Conservation (phyloP, 2,888 invertebrate genomes). For the Ethmia dodecea region DNA sequence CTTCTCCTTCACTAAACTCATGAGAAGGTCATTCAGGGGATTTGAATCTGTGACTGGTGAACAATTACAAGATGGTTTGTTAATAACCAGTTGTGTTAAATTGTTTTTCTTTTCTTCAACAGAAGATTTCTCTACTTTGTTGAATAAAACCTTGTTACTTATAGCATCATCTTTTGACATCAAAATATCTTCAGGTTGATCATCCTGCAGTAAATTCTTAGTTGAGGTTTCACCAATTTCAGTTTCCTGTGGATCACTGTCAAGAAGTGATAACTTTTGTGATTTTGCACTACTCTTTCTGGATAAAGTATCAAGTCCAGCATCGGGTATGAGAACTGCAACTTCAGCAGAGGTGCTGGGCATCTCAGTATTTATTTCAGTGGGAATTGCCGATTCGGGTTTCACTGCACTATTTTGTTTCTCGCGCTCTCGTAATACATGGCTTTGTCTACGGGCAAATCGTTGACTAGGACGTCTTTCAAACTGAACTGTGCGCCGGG, state of each 20-base stretch:
- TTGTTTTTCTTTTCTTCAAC: conserved; percentile 64
- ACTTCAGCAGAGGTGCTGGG: conserved; percentile 50
- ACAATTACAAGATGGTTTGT: conserved; percentile 65
- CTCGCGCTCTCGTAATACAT: conserved; percentile 89
- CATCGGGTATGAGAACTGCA: conserved; percentile 33
- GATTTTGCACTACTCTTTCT: conserved; percentile 77
- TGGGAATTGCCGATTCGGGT: conserved; percentile 39
- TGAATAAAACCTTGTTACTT: conserved; percentile 62
- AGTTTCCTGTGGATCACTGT: conserved; percentile 36
- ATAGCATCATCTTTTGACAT: conserved; percentile 70
- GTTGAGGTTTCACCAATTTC: conserved; percentile 54
- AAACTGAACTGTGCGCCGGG: conserved; percentile 95
- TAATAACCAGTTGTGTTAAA: conserved; percentile 58
- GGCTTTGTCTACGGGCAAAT: conserved; percentile 95
- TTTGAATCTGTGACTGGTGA: conserved; percentile 65
- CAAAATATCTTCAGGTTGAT: conserved; percentile 49
- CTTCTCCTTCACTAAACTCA: conserved; percentile 71
- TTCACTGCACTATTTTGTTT: conserved; percentile 67
- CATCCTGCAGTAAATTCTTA: conserved; percentile 61
- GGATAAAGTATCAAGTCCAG: conserved; percentile 50
- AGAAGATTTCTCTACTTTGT: conserved; percentile 54
- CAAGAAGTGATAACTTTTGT: conserved; percentile 66
- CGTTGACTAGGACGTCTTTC: conserved; percentile 98
- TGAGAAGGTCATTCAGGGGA: conserved; percentile 67
- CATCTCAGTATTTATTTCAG: conserved; percentile 40